phyloP scores from a whole-genome alignment of 2,888 invertebrate species.

The Aphidius colemani region DNA sequence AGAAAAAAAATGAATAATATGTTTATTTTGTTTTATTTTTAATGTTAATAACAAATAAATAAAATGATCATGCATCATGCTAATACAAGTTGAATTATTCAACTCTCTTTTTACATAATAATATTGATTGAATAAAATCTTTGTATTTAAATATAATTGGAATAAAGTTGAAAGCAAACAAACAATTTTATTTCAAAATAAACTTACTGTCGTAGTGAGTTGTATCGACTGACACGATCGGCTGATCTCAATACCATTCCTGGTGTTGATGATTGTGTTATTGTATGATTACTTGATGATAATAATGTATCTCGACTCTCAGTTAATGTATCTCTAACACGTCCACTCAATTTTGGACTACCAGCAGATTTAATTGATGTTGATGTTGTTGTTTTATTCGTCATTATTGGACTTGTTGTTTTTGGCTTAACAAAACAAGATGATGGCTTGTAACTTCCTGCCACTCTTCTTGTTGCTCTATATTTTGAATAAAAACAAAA shows the following conservation, averaged over 20 bases:
- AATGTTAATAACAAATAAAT: too few species aligned
- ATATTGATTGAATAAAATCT: too few species aligned
- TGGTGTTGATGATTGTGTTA: constrained; percentile 45
- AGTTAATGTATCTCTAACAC: constrained; percentile 44
- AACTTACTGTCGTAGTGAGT: constrained; percentile 57
- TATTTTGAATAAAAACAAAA: constrained; percentile 32
- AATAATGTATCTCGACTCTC: constrained; percentile 41
- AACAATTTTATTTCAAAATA: not conserved
- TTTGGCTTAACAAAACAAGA: constrained; percentile 50
- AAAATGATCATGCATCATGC: too few species aligned
- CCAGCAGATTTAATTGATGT: constrained; percentile 43
- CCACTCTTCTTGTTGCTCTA: constrained; percentile 52
- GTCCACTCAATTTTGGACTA: constrained; percentile 50
- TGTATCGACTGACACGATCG: constrained; percentile 52
- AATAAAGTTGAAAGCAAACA: not conserved
- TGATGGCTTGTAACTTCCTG: constrained; percentile 48
- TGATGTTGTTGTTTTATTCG: constrained; percentile 39
- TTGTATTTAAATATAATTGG: not conserved
- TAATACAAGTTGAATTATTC: too few species aligned
- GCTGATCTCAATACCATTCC: constrained; percentile 55
- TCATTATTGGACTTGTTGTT: constrained; percentile 44
- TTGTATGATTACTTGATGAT: constrained; percentile 41
- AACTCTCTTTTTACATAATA: too few species aligned
- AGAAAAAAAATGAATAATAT: too few species aligned
- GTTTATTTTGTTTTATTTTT: too few species aligned